Evolutionary conservation across 1,140 invertebrate genomes (phyloP).

Genomic region (Wiebesia pumilae): DNA sequence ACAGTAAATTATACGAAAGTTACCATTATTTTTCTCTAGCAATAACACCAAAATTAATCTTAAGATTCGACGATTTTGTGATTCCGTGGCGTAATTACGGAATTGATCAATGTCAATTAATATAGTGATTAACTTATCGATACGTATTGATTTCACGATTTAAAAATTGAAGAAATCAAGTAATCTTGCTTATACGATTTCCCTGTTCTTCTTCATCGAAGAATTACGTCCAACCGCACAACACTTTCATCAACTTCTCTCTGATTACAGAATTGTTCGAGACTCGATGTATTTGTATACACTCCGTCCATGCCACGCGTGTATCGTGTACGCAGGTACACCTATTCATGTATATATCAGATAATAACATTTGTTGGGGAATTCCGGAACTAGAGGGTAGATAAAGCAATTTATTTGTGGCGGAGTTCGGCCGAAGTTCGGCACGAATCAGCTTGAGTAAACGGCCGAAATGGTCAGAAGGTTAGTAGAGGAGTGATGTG

Average conservation of each 20-base stretch:
- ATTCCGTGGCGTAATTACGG: too few relatives aligned
- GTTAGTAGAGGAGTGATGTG: slow-evolving; percentile 34
- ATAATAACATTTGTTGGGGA: slow-evolving; percentile 15
- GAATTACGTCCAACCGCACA: slow-evolving; percentile 44
- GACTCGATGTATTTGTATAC: slow-evolving; percentile 17
- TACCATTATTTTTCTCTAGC: too few relatives aligned
- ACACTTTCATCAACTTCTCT: slow-evolving; percentile 39
- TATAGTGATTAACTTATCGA: neutral
- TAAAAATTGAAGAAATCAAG: neutral
- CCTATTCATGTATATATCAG: neutral
- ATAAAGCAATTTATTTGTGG: slow-evolving; percentile 47
- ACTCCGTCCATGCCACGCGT: too few relatives aligned
- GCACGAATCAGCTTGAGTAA: slow-evolving; percentile 14
- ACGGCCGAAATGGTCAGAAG: slow-evolving; percentile 43
- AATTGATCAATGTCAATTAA: neutral
- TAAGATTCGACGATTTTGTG: too few relatives aligned
- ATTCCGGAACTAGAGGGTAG: neutral
- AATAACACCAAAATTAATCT: too few relatives aligned
- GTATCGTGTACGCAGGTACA: neutral
- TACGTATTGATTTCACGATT: neutral
- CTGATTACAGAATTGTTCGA: slow-evolving; percentile 30
- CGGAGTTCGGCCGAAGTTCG: slow-evolving; percentile 8
- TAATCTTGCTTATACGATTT: neutral
- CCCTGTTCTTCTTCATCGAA: neutral
- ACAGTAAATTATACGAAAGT: too few relatives aligned